A percentile compares a stretch with the other conserved stretches of the same genome.
These are phyloP conservation scores for Pseudopleuronectes americanus DNA, from an alignment of 2,797 vertebrate species.

Conservation along the genomic window DNA sequence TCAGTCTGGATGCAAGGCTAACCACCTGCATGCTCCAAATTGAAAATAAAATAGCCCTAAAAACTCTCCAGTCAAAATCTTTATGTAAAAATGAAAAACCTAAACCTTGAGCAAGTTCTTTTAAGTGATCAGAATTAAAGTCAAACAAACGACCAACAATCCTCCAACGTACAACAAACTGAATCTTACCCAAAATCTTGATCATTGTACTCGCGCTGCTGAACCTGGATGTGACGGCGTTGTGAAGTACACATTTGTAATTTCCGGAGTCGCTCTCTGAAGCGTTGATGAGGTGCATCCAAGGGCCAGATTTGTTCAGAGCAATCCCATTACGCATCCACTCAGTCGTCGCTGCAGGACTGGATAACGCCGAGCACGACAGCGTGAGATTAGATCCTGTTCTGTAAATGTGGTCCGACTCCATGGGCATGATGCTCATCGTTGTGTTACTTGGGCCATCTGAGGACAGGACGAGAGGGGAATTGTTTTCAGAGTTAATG, in stretches of 20 bases:
- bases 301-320: slow-evolving; percentile 20
- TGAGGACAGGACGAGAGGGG: slow-evolving; percentile 40
- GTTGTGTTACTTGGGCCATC: slow-evolving; percentile 75
- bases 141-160: not conserved
- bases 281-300: slow-evolving; percentile 48
- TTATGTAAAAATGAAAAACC: too few relatives aligned
- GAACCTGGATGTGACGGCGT: slow-evolving; percentile 67
- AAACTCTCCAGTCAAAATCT: too few relatives aligned
- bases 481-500: slow-evolving; percentile 2
- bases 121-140: not conserved
- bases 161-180: not conserved
- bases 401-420: slow-evolving; percentile 22
- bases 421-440: slow-evolving; percentile 45
- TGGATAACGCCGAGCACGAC: slow-evolving; percentile 73
- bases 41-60: too few relatives aligned
- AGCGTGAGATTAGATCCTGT: slow-evolving; percentile 72
- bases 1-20: too few relatives aligned
- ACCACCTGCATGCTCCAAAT: too few relatives aligned
- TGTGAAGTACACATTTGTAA: slow-evolving; percentile 75
- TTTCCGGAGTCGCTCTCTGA: slow-evolving; percentile 53
- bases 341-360: slow-evolving; percentile 54
- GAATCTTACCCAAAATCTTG: slow-evolving; percentile 68
- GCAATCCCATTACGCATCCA: slow-evolving; percentile 66
- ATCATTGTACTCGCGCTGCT: slow-evolving; percentile 42
- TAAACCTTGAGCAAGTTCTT: not conserved